These are phyloP conservation scores for Ceratitis capitata DNA, from an alignment of 1,140 invertebrate species.

Conservation along the genomic window DNA sequence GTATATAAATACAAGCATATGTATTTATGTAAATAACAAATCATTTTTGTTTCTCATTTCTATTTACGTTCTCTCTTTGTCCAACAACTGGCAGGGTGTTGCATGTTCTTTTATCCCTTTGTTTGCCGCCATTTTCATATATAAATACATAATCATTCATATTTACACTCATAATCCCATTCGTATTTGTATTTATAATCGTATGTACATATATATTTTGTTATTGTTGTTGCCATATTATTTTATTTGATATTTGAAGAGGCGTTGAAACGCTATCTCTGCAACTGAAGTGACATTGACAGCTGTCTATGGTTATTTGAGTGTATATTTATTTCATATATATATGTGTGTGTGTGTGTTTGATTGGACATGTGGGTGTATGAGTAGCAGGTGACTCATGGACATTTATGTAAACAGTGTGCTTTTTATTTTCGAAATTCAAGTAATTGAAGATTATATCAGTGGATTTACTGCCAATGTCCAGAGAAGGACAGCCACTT, in stretches of 20 bases:
- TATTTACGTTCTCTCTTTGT: neutral
- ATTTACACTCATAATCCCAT: no score
- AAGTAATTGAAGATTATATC: no score
- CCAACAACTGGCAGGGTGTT: neutral
- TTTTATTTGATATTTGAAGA: constrained; percentile 15
- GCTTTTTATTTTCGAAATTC: no score
- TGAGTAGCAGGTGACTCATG: neutral
- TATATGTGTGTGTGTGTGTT: no score
- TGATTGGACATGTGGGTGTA: neutral
- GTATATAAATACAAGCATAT: neutral
- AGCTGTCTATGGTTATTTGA: no score
- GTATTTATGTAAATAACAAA: neutral
- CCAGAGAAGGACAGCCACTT: no score
- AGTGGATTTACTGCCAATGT: no score
- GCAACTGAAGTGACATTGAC: constrained; percentile 13
- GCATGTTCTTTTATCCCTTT: neutral
- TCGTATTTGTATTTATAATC: neutral
- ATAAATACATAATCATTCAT: no score
- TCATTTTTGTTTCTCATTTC: neutral
- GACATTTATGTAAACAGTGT: neutral
- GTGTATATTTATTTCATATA: no score
- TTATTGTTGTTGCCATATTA: neutral
- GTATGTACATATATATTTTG: neutral
- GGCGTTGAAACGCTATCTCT: constrained; percentile 4
- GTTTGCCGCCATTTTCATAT: neutral